Evolutionary conservation across 2,888 invertebrate species (phyloP).

Genomic region (Tinea pellionella): DNA sequence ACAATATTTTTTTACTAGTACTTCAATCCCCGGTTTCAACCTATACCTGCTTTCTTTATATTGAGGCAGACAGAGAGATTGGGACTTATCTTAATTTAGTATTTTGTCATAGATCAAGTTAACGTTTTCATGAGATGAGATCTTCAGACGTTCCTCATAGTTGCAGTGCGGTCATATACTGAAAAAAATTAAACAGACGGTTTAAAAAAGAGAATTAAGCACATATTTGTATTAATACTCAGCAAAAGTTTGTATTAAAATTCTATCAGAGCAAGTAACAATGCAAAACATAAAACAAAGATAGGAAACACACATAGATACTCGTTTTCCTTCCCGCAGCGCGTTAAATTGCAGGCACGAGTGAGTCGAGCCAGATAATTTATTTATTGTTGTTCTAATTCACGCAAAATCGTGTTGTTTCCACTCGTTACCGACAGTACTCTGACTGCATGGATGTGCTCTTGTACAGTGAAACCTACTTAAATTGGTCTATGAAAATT

Average conservation of each 20-base stretch:
- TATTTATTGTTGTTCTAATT: constrained; percentile 48
- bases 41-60: too few species aligned
- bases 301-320: constrained; percentile 16
- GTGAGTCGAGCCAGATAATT: constrained; percentile 29
- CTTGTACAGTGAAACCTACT: not conserved
- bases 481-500: not conserved
- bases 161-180: too few species aligned
- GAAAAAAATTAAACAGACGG: too few species aligned
- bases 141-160: too few species aligned
- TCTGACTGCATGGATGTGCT: not conserved
- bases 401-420: constrained; percentile 42
- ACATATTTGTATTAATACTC: too few species aligned
- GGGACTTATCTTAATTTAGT: too few species aligned
- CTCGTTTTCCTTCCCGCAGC: constrained; percentile 13
- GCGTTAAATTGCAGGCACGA: constrained; percentile 24
- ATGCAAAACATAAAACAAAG: constrained; percentile 5
- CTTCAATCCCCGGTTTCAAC: too few species aligned
- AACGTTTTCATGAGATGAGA: too few species aligned
- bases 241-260: not conserved
- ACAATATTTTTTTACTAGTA: too few species aligned
- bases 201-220: too few species aligned
- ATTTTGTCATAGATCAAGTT: too few species aligned
- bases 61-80: too few species aligned
- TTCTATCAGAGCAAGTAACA: not conserved
- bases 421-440: constrained; percentile 26